These are phyloP conservation scores for Buphagus erythrorhynchus DNA, from an alignment of 2,797 vertebrate genomes.

Conservation along the genomic window DNA sequence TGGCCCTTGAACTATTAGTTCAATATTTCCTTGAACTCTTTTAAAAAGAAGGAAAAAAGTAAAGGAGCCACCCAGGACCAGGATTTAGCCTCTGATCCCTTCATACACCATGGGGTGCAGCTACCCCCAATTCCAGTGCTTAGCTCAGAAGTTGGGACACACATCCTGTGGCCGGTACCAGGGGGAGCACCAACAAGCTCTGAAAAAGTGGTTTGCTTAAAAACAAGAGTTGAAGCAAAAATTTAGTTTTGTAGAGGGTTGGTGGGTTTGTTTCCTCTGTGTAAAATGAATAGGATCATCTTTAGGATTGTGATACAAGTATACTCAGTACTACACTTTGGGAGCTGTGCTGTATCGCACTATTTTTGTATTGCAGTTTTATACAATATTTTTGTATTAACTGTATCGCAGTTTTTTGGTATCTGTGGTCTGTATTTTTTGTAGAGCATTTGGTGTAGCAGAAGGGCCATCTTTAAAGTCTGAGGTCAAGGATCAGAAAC, in stretches of 20 bases:
- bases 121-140: background rate
- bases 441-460: background rate
- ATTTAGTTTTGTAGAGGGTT: background rate
- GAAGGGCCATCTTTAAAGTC: background rate
- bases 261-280: background rate
- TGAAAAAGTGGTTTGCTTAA: background rate
- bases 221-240: background rate
- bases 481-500: background rate
- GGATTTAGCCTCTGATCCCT: background rate
- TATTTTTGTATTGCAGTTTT: too few species aligned
- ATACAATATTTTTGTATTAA: too few species aligned
- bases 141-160: background rate
- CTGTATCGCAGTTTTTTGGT: background rate
- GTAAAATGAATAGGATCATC: background rate
- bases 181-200: background rate
- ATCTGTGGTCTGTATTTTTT: background rate
- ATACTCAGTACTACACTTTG: background rate
- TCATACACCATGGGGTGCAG: too few species aligned
- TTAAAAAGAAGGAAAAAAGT: background rate
- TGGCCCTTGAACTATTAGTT: background rate
- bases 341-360: background rate
- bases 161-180: background rate
- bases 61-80: background rate
- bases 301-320: background rate
- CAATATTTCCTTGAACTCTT: background rate